These are phyloP conservation scores for Cercocebus atys DNA, from an alignment of 2,113 vertebrate species.

Conservation along the genomic window DNA sequence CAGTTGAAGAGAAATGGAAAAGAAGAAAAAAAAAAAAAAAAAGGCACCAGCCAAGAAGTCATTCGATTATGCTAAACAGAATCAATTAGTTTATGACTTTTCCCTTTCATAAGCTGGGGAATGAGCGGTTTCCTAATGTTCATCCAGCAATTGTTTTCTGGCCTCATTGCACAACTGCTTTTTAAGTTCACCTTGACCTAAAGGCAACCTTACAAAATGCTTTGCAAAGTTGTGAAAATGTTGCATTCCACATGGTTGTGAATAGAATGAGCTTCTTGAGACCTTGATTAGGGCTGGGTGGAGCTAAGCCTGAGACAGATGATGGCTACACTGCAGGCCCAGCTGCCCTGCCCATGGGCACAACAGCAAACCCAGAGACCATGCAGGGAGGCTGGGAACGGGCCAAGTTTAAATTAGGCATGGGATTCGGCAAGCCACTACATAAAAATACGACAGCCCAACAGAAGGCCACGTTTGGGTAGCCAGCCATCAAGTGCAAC, in stretches of 20 bases:
- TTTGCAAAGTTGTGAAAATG: not conserved
- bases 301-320: not conserved
- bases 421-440: not conserved
- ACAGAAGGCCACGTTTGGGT: not conserved
- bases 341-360: not conserved
- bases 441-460: not conserved
- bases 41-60: not conserved
- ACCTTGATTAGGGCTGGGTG: not conserved
- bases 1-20: not conserved
- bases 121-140: not conserved
- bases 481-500: not conserved
- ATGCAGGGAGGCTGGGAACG: not conserved
- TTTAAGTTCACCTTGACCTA: conserved; percentile 4
- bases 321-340: too few species aligned
- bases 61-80: not conserved
- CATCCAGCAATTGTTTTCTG: not conserved
- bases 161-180: not conserved
- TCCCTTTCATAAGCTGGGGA: not conserved
- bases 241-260: not conserved
- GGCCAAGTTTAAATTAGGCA: not conserved
- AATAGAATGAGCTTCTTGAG: not conserved
- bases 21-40: not conserved
- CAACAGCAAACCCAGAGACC: not conserved
- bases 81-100: not conserved
- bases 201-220: not conserved